phyloP scores from a whole-genome alignment of 2,888 invertebrate genomes.

The Coremacera marginata region DNA sequence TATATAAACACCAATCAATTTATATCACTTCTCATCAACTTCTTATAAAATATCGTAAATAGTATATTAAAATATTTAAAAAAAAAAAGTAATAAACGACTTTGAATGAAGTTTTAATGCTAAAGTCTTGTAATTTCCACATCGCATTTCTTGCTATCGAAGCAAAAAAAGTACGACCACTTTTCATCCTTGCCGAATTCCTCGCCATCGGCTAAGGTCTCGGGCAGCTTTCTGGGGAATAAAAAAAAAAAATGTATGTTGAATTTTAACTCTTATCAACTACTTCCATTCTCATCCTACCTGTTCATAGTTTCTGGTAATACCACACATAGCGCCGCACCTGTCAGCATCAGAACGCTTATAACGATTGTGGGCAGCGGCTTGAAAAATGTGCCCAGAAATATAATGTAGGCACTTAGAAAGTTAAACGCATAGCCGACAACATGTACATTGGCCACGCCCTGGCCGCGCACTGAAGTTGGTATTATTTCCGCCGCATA shows the following conservation, averaged over 20 bases:
- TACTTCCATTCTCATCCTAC: conserved; percentile 43
- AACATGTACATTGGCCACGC: conserved; percentile 73
- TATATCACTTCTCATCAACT: neutral
- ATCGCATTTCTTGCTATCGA: conserved; percentile 46
- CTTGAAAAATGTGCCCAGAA: conserved; percentile 66
- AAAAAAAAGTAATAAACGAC: no score
- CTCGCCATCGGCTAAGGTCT: conserved; percentile 73
- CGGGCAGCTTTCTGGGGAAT: conserved; percentile 69
- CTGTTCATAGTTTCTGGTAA: conserved; percentile 73
- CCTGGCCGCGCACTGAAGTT: conserved; percentile 74
- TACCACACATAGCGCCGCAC: conserved; percentile 71
- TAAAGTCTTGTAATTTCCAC: conserved; percentile 15
- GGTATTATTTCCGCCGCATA: conserved; percentile 76
- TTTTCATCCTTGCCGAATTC: conserved; percentile 71
- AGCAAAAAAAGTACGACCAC: conserved; percentile 70
- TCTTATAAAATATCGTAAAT: neutral
- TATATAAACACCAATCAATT: neutral
- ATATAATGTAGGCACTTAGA: conserved; percentile 72
- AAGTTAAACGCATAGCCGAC: conserved; percentile 73
- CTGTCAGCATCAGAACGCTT: conserved; percentile 70
- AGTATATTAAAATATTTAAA: no score
- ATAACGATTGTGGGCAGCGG: conserved; percentile 72
- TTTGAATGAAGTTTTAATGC: no score
- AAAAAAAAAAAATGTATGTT: no score
- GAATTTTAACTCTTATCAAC: no score